Conservation (phyloP, 2,113 vertebrate genomes). For the Myiopsitta monachus region DNA sequence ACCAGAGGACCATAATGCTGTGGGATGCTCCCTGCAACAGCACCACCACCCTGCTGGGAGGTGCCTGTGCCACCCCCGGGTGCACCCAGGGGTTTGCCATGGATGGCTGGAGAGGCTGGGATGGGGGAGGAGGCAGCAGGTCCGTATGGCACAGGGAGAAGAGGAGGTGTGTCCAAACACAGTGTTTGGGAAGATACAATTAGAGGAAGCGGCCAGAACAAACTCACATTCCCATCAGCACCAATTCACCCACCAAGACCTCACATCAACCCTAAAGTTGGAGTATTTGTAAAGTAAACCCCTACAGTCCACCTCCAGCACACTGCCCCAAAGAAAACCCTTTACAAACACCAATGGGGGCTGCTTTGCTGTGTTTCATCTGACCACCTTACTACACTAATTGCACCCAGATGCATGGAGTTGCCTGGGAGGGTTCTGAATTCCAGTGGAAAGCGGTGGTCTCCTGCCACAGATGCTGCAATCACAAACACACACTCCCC, state of each 20-base stretch:
- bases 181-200: background rate
- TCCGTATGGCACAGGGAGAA: background rate
- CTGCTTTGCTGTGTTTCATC: conserved; percentile 1
- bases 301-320: background rate
- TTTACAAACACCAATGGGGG: conserved; percentile 23
- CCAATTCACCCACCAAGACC: background rate
- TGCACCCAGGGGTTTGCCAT: fast-evolving
- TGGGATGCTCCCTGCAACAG: background rate
- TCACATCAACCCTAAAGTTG: background rate
- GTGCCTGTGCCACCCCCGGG: background rate
- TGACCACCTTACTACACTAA: conserved; percentile 60
- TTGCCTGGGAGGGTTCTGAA: conserved; percentile 51
- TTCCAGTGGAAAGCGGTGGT: conserved; percentile 34
- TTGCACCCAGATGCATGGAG: conserved; percentile 69
- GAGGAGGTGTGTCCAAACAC: conserved; percentile 44
- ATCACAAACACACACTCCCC: background rate
- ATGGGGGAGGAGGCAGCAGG: background rate
- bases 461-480: background rate
- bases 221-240: background rate
- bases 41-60: background rate
- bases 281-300: background rate
- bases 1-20: background rate
- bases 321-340: background rate
- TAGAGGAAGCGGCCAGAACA: conserved; percentile 43
- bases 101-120: background rate